phyloP scores from a whole-genome alignment of 2,113 vertebrate species.

The Halcyon malimbica region DNA sequence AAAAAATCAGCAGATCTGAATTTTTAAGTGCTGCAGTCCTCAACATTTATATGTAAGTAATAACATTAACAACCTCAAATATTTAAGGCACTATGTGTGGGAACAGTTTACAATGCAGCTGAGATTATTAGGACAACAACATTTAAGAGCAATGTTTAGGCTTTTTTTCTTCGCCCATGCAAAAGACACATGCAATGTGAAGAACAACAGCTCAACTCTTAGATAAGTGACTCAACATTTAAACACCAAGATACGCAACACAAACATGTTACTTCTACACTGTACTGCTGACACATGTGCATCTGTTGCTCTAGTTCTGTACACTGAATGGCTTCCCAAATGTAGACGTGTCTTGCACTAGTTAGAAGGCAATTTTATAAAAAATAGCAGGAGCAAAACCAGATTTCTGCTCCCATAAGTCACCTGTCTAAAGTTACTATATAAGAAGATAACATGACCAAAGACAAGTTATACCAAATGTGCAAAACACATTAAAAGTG shows the following conservation, averaged over 20 bases:
- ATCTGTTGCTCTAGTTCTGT: slow-evolving; percentile 91
- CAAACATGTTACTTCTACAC: slow-evolving; percentile 90
- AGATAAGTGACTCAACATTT: slow-evolving; percentile 92
- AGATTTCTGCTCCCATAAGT: slow-evolving; percentile 89
- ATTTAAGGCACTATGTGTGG: slow-evolving; percentile 99
- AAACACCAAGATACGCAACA: slow-evolving; percentile 89
- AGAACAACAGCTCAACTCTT: slow-evolving; percentile 85
- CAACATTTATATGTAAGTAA: slow-evolving; percentile 95
- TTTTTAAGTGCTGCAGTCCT: slow-evolving; percentile 99
- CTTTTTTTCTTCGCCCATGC: slow-evolving; percentile 91
- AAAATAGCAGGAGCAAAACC: slow-evolving; percentile 96
- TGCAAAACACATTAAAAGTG: slow-evolving; percentile 99
- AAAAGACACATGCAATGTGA: slow-evolving; percentile 99
- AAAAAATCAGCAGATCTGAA: slow-evolving; percentile 90
- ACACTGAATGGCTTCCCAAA: slow-evolving; percentile 99
- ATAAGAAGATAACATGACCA: slow-evolving; percentile 92
- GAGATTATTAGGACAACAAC: slow-evolving; percentile 92
- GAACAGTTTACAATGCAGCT: slow-evolving; percentile 98
- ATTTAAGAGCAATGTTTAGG: slow-evolving; percentile 94
- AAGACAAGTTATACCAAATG: slow-evolving; percentile 99
- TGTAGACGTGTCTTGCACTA: slow-evolving; percentile 96
- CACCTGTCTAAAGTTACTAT: slow-evolving; percentile 96
- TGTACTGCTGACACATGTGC: slow-evolving; percentile 89
- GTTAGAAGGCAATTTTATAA: slow-evolving; percentile 99
- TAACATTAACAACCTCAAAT: slow-evolving; percentile 99